Evolutionary conservation across 2,888 invertebrate genomes (phyloP).

Genomic region (Parnassius mnemosyne): DNA sequence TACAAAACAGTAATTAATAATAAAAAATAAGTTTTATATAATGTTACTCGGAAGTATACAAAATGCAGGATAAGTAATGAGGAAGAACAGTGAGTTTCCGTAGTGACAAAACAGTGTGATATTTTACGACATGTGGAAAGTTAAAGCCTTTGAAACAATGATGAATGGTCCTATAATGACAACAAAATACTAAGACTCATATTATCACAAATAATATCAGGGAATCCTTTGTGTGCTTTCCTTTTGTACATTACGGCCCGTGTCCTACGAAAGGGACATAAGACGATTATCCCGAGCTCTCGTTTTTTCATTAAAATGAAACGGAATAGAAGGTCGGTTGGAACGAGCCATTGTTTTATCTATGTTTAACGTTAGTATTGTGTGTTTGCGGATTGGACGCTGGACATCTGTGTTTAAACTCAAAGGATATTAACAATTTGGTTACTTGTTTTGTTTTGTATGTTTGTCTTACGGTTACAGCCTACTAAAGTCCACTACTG

Average conservation of each 20-base stretch:
- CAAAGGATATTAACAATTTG: background rate
- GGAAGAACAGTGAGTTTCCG: too few relatives aligned
- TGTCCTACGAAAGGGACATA: constrained; percentile 19
- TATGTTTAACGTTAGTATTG: constrained; percentile 13
- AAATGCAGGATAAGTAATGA: too few relatives aligned
- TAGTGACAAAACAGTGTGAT: too few relatives aligned
- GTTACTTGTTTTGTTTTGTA: background rate
- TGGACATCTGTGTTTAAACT: constrained; percentile 1
- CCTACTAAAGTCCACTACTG: too few relatives aligned
- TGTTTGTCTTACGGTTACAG: too few relatives aligned
- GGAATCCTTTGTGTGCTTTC: constrained; percentile 19
- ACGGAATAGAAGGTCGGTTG: constrained; percentile 16
- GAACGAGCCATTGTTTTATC: constrained; percentile 18
- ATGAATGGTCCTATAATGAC: background rate
- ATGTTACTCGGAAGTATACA: too few relatives aligned
- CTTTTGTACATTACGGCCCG: constrained; percentile 23
- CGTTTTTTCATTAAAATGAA: constrained; percentile 24
- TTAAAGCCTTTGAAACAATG: background rate
- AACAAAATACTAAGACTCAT: background rate
- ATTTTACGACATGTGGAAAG: too few relatives aligned
- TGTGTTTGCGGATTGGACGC: constrained; percentile 17
- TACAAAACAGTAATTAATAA: too few relatives aligned
- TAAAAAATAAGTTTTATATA: too few relatives aligned
- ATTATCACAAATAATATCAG: constrained; percentile 24
- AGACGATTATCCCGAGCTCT: constrained; percentile 24